phyloP scores from a whole-genome alignment of 2,113 vertebrate genomes.

The Andinoacara biseriatus region DNA sequence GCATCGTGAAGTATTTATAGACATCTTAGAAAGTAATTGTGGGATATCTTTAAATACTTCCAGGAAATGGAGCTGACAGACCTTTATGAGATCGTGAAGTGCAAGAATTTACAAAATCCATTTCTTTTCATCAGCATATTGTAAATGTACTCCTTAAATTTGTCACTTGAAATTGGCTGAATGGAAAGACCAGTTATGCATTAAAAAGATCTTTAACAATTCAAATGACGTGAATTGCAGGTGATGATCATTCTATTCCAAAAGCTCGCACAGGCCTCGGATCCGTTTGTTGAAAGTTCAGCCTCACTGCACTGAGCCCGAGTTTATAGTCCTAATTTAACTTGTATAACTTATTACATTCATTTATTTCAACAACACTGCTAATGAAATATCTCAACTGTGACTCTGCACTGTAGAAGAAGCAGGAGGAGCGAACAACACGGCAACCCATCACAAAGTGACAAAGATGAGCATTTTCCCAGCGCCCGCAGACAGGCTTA shows the following conservation, averaged over 20 bases:
- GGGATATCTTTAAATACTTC: conserved; percentile 81
- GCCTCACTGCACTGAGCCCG: conserved; percentile 18
- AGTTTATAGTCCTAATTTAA: conserved; percentile 42
- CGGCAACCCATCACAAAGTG: conserved; percentile 53
- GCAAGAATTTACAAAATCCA: conserved; percentile 75
- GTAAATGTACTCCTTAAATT: conserved; percentile 3
- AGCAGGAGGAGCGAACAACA: conserved; percentile 44
- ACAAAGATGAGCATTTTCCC: conserved; percentile 57
- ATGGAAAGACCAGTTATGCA: conserved; percentile 18
- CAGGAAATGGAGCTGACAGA: conserved; percentile 31
- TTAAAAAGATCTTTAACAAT: conserved; percentile 21
- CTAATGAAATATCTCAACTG: conserved; percentile 46
- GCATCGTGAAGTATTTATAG: conserved; percentile 75
- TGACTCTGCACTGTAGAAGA: conserved; percentile 45
- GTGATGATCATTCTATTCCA: conserved; percentile 31
- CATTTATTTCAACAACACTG: conserved; percentile 47
- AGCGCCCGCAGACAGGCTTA: conserved; percentile 64
- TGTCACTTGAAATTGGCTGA: conserved; percentile 18
- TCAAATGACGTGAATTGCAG: conserved; percentile 18
- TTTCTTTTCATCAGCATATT: conserved; percentile 23
- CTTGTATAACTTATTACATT: conserved; percentile 53
- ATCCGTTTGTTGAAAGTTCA: conserved; percentile 5
- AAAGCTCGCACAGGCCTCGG: conserved; percentile 9
- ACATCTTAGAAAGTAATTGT: conserved; percentile 62
- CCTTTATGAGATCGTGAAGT: conserved; percentile 64